phyloP scores from a whole-genome alignment of 1,140 invertebrate species.

The Dicyema japonicum region DNA sequence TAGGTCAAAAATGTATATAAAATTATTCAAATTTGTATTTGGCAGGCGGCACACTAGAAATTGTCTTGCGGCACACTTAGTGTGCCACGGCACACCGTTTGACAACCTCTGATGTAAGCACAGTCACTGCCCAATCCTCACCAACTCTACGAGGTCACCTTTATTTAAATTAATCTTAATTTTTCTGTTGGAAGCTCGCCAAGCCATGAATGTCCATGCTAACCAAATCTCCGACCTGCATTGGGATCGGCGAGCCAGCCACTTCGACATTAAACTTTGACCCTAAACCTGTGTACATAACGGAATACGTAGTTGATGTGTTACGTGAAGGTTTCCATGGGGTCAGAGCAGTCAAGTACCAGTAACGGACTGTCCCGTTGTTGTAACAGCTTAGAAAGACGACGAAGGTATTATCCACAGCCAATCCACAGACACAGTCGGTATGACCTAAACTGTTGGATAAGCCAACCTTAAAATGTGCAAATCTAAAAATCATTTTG shows the following conservation, averaged over 20 bases:
- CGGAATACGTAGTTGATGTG: conserved; percentile 35
- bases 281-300: conserved; percentile 27
- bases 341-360: conserved; percentile 38
- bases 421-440: conserved; percentile 51
- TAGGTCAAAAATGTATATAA: too few species aligned
- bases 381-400: conserved; percentile 63
- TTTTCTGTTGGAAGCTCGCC: conserved; percentile 26
- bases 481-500: too few species aligned
- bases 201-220: conserved; percentile 43
- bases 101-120: too few species aligned
- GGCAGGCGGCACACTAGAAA: too few species aligned
- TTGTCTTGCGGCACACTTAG: too few species aligned
- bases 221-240: conserved; percentile 39
- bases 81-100: too few species aligned
- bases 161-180: background rate
- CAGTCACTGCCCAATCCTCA: conserved; percentile 28
- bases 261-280: conserved; percentile 37
- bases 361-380: conserved; percentile 45
- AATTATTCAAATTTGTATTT: too few species aligned
- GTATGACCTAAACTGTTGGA: conserved; percentile 33
- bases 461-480: conserved; percentile 33
- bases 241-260: conserved; percentile 26
- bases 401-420: conserved; percentile 29
- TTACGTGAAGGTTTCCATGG: conserved; percentile 37
- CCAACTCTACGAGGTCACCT: conserved; percentile 33